A percentile compares a stretch with the other conserved stretches of the same genome.
These are phyloP conservation scores for Melitaea athalia DNA, from an alignment of 2,888 invertebrate species.

Conservation along the genomic window DNA sequence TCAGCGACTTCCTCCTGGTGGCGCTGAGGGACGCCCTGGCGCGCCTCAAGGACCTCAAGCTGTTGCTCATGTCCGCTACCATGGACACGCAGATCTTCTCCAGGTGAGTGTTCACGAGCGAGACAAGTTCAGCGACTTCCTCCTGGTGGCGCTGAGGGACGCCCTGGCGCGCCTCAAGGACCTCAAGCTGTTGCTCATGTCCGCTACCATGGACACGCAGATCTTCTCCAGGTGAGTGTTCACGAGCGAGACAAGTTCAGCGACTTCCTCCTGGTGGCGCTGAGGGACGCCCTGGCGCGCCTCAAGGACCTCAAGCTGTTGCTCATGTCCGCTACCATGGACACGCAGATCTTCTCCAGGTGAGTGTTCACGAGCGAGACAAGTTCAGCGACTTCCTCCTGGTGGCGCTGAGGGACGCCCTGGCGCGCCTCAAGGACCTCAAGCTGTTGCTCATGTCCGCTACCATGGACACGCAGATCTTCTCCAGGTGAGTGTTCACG, in stretches of 20 bases:
- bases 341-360: conserved; percentile 89
- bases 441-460: conserved; percentile 97
- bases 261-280: conserved; percentile 86
- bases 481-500: conserved; percentile 79
- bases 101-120: conserved; percentile 57
- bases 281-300: conserved; percentile 88
- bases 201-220: conserved; percentile 93
- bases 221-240: conserved; percentile 85
- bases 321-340: conserved; percentile 97
- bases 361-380: conserved; percentile 36
- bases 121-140: conserved; percentile 36
- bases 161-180: conserved; percentile 86
- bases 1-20: conserved; percentile 83
- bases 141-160: conserved; percentile 92
- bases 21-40: conserved; percentile 89
- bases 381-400: conserved; percentile 74
- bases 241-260: neutral
- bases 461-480: conserved; percentile 90
- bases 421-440: conserved; percentile 86
- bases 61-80: conserved; percentile 97
- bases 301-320: conserved; percentile 90
- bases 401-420: conserved; percentile 89
- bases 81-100: conserved; percentile 91
- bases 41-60: conserved; percentile 86
- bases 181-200: conserved; percentile 94